These are phyloP conservation scores for Gallinago undulata DNA, from an alignment of 2,113 vertebrate species.

Conservation along the genomic window DNA sequence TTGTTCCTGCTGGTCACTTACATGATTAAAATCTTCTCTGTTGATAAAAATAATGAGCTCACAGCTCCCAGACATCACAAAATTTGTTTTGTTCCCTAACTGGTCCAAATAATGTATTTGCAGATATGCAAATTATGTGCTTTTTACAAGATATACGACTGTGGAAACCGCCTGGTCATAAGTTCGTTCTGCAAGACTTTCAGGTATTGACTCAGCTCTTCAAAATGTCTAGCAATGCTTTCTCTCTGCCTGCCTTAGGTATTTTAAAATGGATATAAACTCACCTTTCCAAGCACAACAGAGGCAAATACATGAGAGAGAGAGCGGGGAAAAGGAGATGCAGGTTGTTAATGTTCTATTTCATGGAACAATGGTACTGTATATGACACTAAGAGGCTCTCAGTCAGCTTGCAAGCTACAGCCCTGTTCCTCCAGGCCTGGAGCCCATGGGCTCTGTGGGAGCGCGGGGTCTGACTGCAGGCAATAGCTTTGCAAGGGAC, in stretches of 20 bases:
- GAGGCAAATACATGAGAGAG: not conserved
- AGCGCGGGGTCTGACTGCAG: not conserved
- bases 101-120: not conserved
- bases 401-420: not conserved
- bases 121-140: not conserved
- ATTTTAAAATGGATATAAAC: not conserved
- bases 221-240: not conserved
- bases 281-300: not conserved
- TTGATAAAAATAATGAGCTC: not conserved
- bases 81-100: not conserved
- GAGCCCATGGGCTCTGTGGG: not conserved
- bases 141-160: not conserved
- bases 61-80: not conserved
- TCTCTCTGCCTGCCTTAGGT: not conserved
- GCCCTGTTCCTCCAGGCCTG: not conserved
- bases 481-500: not conserved
- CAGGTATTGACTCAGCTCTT: not conserved
- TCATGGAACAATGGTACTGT: not conserved
- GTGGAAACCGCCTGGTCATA: not conserved
- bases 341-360: not conserved
- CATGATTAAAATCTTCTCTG: not conserved
- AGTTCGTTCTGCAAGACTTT: not conserved
- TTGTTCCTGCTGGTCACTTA: not conserved
- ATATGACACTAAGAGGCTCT: not conserved
- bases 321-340: not conserved